Evolutionary conservation across 2,113 vertebrate species (phyloP).

Genomic region (Corynorhinus townsendii): DNA sequence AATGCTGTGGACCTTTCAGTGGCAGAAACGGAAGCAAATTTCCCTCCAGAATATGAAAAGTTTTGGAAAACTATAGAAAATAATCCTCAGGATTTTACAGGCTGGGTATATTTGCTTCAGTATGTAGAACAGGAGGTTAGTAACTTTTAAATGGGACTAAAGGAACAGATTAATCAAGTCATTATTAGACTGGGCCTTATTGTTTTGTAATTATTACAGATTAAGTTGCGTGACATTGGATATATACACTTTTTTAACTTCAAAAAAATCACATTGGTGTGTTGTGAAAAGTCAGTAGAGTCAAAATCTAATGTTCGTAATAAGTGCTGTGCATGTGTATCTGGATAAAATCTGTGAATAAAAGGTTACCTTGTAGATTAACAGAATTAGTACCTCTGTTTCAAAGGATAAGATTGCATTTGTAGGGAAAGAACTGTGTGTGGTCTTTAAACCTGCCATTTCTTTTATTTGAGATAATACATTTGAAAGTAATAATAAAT

Average conservation of each 20-base stretch:
- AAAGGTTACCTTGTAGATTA: background rate
- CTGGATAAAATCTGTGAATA: background rate
- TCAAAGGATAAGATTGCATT: background rate
- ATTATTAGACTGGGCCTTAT: background rate
- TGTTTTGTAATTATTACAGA: constrained; percentile 46
- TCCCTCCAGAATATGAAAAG: constrained; percentile 94
- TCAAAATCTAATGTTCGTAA: background rate
- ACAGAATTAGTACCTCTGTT: constrained; percentile 28
- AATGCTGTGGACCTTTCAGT: constrained; percentile 74
- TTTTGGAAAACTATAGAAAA: constrained; percentile 93
- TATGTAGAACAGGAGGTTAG: constrained; percentile 98
- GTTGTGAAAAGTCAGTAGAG: background rate
- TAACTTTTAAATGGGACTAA: constrained; percentile 40
- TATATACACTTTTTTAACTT: constrained; percentile 4
- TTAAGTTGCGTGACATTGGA: constrained; percentile 22
- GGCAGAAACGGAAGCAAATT: constrained; percentile 79
- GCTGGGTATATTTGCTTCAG: constrained; percentile 97
- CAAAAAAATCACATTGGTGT: background rate
- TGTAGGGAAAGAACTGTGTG: background rate
- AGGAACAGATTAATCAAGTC: background rate
- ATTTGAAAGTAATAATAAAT: background rate
- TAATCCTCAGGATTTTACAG: constrained; percentile 97
- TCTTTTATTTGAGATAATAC: constrained; percentile 1
- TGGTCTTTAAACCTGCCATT: background rate
- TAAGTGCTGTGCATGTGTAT: background rate